These are phyloP conservation scores for Terrapene triunguis DNA, from an alignment of 2,113 vertebrate genomes.

Conservation along the genomic window DNA sequence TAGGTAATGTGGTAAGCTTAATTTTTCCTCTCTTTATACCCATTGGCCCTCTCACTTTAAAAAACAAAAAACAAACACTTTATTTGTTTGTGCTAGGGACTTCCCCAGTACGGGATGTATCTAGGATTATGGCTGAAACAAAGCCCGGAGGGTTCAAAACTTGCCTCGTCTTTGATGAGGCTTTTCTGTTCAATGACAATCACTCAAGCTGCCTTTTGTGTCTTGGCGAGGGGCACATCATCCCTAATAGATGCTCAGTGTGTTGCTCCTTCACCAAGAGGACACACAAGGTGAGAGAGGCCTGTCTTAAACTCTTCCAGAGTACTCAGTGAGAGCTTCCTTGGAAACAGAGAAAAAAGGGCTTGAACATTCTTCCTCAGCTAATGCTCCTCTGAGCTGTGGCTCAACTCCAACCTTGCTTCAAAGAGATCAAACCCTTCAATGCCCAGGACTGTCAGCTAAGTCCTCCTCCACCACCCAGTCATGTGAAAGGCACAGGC, in stretches of 20 bases:
- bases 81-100: neutral
- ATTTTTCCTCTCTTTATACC: neutral
- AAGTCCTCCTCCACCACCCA: neutral
- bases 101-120: neutral
- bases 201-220: neutral
- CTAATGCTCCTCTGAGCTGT: accelerated
- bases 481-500: neutral
- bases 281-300: neutral
- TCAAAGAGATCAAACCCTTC: neutral
- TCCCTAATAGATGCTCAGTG: neutral
- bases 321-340: neutral
- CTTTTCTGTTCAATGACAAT: neutral
- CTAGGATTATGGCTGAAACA: neutral
- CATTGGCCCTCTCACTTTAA: neutral
- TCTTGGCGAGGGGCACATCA: neutral
- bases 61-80: neutral
- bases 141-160: no score
- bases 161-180: neutral
- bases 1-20: neutral
- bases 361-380: neutral
- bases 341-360: neutral
- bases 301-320: accelerated
- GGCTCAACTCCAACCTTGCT: neutral
- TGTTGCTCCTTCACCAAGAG: neutral
- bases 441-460: neutral